A percentile compares a stretch with the other conserved stretches of the same genome.
These are phyloP conservation scores for Onchidella celtica DNA, from an alignment of 2,888 invertebrate genomes.

Conservation along the genomic window DNA sequence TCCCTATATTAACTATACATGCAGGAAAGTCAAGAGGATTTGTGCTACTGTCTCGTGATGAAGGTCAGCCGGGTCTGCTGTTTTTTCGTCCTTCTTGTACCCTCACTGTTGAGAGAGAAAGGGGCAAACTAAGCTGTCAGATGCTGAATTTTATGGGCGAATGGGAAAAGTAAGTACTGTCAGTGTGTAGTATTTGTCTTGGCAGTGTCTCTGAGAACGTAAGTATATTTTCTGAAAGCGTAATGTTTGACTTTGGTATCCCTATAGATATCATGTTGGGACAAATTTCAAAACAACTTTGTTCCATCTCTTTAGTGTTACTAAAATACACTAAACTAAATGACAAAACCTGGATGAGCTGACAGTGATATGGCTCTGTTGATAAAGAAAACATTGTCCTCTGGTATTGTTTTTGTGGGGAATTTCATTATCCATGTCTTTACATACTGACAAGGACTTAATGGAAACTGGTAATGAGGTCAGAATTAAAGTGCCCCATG, in stretches of 20 bases:
- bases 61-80: constrained; percentile 15
- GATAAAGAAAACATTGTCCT: no score
- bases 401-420: no score
- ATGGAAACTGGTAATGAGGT: no score
- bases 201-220: neutral
- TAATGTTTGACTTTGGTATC: no score
- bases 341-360: no score
- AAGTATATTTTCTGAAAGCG: no score
- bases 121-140: constrained; percentile 2
- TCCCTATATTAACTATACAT: neutral
- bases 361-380: no score
- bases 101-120: constrained; percentile 42
- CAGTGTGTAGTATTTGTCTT: neutral
- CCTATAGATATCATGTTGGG: neutral
- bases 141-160: constrained; percentile 30
- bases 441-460: no score
- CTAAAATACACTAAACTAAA: no score
- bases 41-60: constrained; percentile 21
- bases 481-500: no score
- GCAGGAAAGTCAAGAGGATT: constrained; percentile 49
- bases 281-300: neutral
- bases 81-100: constrained; percentile 49
- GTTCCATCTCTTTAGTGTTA: no score
- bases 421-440: no score
- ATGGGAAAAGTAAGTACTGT: constrained; percentile 27